Percentiles rank a stretch among this genome's conserved stretches.
phyloP scores from a whole-genome alignment of 2,888 invertebrate species.

The Drosophila ezoana region DNA sequence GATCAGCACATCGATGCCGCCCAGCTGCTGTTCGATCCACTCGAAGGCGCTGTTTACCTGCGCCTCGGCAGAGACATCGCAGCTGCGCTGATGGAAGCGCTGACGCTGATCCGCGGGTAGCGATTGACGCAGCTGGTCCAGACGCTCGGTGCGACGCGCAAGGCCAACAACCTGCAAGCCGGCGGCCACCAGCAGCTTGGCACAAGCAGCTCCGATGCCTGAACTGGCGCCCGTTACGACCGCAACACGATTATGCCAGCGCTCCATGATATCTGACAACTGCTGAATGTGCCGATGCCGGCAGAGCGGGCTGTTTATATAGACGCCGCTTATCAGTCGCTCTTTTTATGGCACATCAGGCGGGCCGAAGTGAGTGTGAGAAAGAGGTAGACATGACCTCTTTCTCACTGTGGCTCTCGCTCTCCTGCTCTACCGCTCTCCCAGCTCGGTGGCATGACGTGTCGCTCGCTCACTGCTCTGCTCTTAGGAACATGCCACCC shows the following conservation, averaged over 20 bases:
- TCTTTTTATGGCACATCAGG: not conserved
- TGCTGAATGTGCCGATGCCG: slow-evolving; percentile 2
- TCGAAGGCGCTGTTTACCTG: slow-evolving; percentile 86
- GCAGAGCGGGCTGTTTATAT: slow-evolving; percentile 22
- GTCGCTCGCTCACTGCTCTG: slow-evolving; percentile 46
- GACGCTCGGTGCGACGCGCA: slow-evolving; percentile 82
- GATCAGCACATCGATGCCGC: slow-evolving; percentile 87
- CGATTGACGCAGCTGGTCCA: slow-evolving; percentile 65
- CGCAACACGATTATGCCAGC: slow-evolving; percentile 86
- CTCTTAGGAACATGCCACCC: slow-evolving; percentile 49
- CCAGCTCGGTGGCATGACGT: slow-evolving; percentile 41
- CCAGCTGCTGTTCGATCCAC: slow-evolving; percentile 85
- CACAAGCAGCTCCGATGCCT: slow-evolving; percentile 87
- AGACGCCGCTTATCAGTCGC: slow-evolving; percentile 29
- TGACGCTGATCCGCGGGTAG: slow-evolving; percentile 63
- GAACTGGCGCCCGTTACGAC: slow-evolving; percentile 88
- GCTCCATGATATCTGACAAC: slow-evolving; percentile 68
- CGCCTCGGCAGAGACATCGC: slow-evolving; percentile 86
- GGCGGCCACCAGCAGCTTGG: slow-evolving; percentile 84
- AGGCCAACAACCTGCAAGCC: slow-evolving; percentile 87
- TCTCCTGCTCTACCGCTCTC: not conserved
- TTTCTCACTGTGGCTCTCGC: not conserved
- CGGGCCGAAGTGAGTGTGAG: too few species aligned
- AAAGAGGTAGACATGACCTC: too few species aligned
- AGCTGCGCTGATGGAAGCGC: slow-evolving; percentile 71